Percentiles rank a stretch among this genome's conserved stretches.
Conservation (phyloP, 92 coral and sea anemone genomes). For the Actinernus sp. region DNA sequence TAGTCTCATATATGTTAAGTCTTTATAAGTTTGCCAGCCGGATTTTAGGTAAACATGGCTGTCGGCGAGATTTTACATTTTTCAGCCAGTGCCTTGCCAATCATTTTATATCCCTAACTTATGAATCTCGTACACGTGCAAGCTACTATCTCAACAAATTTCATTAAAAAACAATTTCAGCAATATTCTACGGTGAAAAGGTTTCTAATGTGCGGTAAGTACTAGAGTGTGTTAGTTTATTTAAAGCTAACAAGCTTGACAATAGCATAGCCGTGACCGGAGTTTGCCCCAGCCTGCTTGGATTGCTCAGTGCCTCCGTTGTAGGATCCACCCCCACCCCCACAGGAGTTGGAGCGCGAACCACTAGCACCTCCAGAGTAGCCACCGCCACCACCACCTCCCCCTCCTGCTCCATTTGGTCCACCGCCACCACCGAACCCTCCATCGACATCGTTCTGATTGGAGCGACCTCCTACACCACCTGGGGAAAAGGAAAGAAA, state of each 20-base stretch:
- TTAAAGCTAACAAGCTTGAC: slow-evolving; percentile 68
- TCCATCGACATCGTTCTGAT: slow-evolving; percentile 84
- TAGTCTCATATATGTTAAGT: too few species aligned
- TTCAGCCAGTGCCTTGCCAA: too few species aligned
- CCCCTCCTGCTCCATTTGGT: slow-evolving; percentile 95
- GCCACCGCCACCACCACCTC: slow-evolving; percentile 95
- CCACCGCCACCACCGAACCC: slow-evolving; percentile 96
- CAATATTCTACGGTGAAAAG: too few species aligned
- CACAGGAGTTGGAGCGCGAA: slow-evolving; percentile 93
- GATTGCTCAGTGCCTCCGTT: slow-evolving; percentile 77
- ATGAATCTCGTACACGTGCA: too few species aligned
- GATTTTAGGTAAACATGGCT: too few species aligned
- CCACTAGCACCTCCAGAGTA: slow-evolving; percentile 98
- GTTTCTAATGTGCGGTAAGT: too few species aligned
- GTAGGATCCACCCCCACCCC: slow-evolving; percentile 93
- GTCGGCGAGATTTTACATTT: too few species aligned
- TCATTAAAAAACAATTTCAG: too few species aligned
- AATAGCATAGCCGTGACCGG: slow-evolving; percentile 73
- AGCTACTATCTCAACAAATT: too few species aligned
- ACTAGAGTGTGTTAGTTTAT: too few species aligned
- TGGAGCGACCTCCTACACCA: slow-evolving; percentile 84
- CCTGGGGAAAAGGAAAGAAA: slow-evolving; percentile 31
- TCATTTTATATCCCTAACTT: too few species aligned
- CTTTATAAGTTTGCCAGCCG: too few species aligned
- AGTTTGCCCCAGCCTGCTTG: slow-evolving; percentile 78